phyloP scores from a whole-genome alignment of 1,140 invertebrate species.

The Drosophila kanapiae region DNA sequence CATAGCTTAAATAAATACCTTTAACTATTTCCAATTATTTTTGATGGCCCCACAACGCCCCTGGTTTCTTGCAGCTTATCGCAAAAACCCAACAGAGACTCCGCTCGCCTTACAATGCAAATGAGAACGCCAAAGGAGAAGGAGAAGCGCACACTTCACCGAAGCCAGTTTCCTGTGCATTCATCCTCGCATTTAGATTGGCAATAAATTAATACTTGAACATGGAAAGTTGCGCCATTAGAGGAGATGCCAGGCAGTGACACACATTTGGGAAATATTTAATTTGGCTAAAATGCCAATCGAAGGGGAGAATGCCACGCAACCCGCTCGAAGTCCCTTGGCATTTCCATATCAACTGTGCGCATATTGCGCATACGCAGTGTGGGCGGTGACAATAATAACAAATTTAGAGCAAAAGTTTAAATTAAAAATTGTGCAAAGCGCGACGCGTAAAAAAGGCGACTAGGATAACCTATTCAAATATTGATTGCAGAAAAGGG shows the following conservation, averaged over 20 bases:
- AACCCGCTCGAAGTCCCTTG: neutral
- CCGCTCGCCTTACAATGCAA: conserved; percentile 50
- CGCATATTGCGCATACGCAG: conserved; percentile 54
- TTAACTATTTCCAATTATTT: neutral
- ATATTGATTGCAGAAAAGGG: conserved; percentile 46
- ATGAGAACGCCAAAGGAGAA: conserved; percentile 31
- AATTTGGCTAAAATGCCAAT: conserved; percentile 66
- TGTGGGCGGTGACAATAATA: conserved; percentile 30
- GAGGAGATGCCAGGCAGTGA: conserved; percentile 19
- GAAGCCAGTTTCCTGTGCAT: conserved; percentile 32
- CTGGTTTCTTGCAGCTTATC: neutral
- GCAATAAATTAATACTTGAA: conserved; percentile 63
- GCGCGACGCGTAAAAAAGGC: conserved; percentile 5
- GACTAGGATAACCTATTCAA: conserved; percentile 20
- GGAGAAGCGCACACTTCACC: neutral
- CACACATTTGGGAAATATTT: conserved; percentile 55
- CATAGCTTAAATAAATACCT: neutral
- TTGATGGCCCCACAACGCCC: neutral
- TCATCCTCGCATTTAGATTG: conserved; percentile 50
- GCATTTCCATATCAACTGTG: conserved; percentile 12
- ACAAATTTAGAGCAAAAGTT: conserved; percentile 51
- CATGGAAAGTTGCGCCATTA: conserved; percentile 39
- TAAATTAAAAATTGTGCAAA: conserved; percentile 38
- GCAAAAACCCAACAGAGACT: conserved; percentile 6
- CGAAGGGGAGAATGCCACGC: neutral